phyloP scores from a whole-genome alignment of 1,140 invertebrate genomes.

The Formica selysi region DNA sequence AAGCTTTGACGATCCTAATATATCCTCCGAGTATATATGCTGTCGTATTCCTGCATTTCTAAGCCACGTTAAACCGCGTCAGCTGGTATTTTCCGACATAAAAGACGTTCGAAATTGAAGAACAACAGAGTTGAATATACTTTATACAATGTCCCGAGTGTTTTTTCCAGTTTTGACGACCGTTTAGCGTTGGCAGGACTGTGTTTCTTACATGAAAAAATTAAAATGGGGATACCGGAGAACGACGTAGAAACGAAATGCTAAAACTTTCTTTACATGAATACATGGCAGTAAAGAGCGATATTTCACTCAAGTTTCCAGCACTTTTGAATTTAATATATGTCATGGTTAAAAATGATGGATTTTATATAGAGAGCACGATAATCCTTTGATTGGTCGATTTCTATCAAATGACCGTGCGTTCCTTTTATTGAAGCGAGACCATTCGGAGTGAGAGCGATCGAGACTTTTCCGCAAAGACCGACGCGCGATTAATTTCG shows the following conservation, averaged over 20 bases:
- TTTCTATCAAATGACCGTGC: conserved; percentile 10
- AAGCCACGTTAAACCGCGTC: conserved; percentile 28
- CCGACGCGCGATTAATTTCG: conserved; percentile 47
- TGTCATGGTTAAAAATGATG: neutral
- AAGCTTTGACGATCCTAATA: conserved; percentile 61
- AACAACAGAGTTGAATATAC: conserved; percentile 6
- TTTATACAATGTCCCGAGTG: neutral
- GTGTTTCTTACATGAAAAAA: neutral
- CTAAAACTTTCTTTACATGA: neutral
- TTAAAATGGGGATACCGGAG: neutral
- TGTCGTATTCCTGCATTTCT: conserved; percentile 45
- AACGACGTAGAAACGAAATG: neutral
- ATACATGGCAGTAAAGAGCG: no score
- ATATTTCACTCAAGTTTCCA: neutral
- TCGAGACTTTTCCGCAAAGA: conserved; percentile 41
- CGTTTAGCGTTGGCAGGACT: neutral
- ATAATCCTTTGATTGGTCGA: conserved; percentile 27
- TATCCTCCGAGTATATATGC: conserved; percentile 26
- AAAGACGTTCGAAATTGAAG: conserved; percentile 11
- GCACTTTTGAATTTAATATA: neutral
- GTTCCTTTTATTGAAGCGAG: conserved; percentile 14
- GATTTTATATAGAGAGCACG: conserved; percentile 3
- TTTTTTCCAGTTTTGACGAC: neutral
- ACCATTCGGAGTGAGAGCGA: conserved; percentile 8
- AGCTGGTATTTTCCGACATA: conserved; percentile 12